Evolutionary conservation across 1,140 invertebrate genomes (phyloP), one percentile per base, ranked within the genome.

Genomic region (Lasaia peninsularis): DNA sequence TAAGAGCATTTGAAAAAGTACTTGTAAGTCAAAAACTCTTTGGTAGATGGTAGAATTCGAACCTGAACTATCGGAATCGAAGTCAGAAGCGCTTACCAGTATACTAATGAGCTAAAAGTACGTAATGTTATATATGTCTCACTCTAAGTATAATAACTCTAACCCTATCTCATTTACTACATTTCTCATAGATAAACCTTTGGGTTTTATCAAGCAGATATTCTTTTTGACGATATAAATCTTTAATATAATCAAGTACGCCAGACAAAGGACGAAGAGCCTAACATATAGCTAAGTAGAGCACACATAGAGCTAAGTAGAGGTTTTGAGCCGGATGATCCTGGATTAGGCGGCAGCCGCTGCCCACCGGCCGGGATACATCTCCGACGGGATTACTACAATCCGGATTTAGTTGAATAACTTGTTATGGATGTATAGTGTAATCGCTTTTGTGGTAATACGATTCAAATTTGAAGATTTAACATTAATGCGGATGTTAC

Each of bases 341-440:
- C 33, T 56, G 67, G 80, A 81, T 84, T 79, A 84, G 77, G 75
- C 59, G 68, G 62, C 69, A 62, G 71, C 71, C 73, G 73, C 75
- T 75, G 74, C 73, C 77, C 76, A 76, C 68, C 60, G 71, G 53
- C 70, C 73, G 73, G 70, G 71, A 76, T 75, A 80, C 75, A 78
- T 81, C 78, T 79, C 73, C 70, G 59, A 72, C 69, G 65, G 70
- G 80, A 80, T 80, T 84, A 84, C 72, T 65, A 57, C 40, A 65
- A 84, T 78, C 75, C 80, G 78, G 75, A 81, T 83, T 80, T 81
- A 71, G 73, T 77, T 73, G 76, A 83, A 83, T 78, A 80, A 78
- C 75, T 78, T 71, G 70, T 66, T 44, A 52, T 55, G 72, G 67
- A 72, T 73, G 79, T 73, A 44, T 44, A 59, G 69, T 56, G 63